These are phyloP conservation scores for Urocolius indicus DNA, from an alignment of 2,113 vertebrate species.

Conservation along the genomic window DNA sequence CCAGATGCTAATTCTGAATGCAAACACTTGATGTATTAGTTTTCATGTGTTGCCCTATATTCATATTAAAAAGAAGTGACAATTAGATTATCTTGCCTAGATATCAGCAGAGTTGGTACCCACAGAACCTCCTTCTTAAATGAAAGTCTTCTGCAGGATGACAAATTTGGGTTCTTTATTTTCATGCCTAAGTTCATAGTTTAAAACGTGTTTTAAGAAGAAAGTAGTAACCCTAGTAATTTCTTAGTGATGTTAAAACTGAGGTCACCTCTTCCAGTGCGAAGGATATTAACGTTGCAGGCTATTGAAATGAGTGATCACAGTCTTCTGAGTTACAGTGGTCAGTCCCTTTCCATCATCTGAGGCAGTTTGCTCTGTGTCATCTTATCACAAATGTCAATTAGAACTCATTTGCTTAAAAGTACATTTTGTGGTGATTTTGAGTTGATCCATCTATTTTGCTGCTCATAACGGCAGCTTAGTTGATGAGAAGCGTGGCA, in stretches of 20 bases:
- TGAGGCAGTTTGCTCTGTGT: background rate
- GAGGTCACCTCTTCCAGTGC: background rate
- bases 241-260: background rate
- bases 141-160: background rate
- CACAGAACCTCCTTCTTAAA: background rate
- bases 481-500: background rate
- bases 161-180: background rate
- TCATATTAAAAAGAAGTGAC: background rate
- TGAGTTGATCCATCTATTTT: background rate
- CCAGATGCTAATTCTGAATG: background rate
- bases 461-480: rapidly evolving
- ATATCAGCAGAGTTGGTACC: background rate
- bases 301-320: background rate
- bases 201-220: background rate
- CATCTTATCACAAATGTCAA: background rate
- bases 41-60: background rate
- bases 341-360: background rate
- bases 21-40: background rate
- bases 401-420: background rate
- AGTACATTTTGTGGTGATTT: rapidly evolving
- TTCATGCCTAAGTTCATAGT: background rate
- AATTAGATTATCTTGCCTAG: background rate
- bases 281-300: background rate
- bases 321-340: background rate
- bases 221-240: background rate